Percentiles rank a stretch among this genome's conserved stretches.
phyloP scores from a whole-genome alignment of 2,888 invertebrate genomes.

The Cylindroiulus punctatus region DNA sequence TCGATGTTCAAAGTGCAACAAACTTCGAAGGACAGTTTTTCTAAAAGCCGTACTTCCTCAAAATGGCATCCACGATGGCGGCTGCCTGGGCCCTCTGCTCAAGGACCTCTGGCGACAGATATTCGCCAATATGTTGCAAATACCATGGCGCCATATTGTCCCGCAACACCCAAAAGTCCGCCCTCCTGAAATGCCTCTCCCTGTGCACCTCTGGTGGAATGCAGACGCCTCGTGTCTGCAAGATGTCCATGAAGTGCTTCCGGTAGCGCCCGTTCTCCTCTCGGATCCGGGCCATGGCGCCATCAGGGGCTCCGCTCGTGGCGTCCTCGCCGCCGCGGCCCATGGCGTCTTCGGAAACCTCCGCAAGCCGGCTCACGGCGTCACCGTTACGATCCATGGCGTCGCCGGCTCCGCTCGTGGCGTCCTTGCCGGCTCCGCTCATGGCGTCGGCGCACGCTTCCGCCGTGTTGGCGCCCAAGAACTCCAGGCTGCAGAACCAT shows the following conservation, averaged over 20 bases:
- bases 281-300: neutral
- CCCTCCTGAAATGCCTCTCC: neutral
- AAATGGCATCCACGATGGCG: neutral
- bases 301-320: neutral
- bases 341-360: neutral
- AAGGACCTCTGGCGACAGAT: neutral
- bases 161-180: neutral
- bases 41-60: neutral
- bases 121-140: neutral
- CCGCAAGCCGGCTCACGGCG: neutral
- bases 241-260: slow-evolving; percentile 2
- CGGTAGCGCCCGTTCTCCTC: neutral
- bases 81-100: neutral
- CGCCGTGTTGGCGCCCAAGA: slow-evolving; percentile 13
- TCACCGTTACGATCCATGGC: neutral
- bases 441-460: neutral
- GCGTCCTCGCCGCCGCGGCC: neutral
- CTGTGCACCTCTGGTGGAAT: neutral
- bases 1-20: too few relatives aligned
- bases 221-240: neutral
- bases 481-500: slow-evolving; percentile 30
- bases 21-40: too few relatives aligned
- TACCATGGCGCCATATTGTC: slow-evolving; percentile 32
- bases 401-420: neutral
- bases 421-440: neutral